Evolutionary conservation across 2,888 invertebrate species (phyloP), one percentile per base, ranked within the genome.

Genomic region (Hofmannophila pseudospretella): DNA sequence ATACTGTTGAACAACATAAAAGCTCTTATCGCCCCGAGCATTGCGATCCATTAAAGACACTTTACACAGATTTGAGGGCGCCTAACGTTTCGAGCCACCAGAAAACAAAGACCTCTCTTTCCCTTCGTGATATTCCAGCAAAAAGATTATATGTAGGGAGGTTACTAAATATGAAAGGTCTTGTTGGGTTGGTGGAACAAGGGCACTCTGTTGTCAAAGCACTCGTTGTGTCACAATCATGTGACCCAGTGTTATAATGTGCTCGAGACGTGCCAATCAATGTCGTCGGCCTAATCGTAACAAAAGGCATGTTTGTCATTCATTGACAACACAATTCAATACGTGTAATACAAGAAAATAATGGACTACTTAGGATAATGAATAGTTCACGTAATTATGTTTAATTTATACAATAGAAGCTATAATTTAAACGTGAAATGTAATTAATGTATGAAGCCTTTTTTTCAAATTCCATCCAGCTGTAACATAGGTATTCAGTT

Each of bases 11-110:
- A 68, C 63, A 64, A 70, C 57, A 70, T 60, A 65, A 79, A 77
- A 76, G 73, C 78, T 69, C 74, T 79, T 73, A 67, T 70, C 68
- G 69, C 73, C 65, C 61, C 52, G 56, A 61, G 72, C 74, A 59
- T 57, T 59, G 67, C 57, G 73, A 66, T 71, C 72, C 78, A 77
- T 81, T 80, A 79, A 67, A 69, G 71, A 74, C 77, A 79, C 84
- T 81, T 79, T 65, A 72, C 67, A 63, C 58, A 67, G 70, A 72
- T 77, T 80, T 58, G 69, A 79, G 77, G 68, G 72, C 67, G 64
- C 53, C 61, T n/a, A 54, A 58, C 58, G 67, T 64, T 65, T 66
- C 65, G 55, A 63, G 60, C 54, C 44, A 63, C 67, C 68, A 68
- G 60, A 62, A 60, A 61, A 57, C 50, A 47, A 48, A 55, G 69